Evolutionary conservation across 2,888 invertebrate species (phyloP).

Genomic region (Lycophotia porphyrea): DNA sequence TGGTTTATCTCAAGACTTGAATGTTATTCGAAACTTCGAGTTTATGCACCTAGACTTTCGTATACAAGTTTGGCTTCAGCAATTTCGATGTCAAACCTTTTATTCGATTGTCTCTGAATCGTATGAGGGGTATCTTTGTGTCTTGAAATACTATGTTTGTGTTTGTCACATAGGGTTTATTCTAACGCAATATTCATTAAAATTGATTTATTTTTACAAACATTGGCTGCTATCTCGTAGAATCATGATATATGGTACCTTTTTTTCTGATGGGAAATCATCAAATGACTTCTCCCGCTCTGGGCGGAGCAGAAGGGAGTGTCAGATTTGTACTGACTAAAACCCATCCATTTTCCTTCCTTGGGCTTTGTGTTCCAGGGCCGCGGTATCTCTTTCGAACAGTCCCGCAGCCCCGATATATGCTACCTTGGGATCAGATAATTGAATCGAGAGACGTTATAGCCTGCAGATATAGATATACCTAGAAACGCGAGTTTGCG

Average conservation of each 20-base stretch:
- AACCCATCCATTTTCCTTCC: too few species aligned
- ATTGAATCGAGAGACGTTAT: not conserved
- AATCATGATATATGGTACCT: not conserved
- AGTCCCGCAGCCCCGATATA: too few species aligned
- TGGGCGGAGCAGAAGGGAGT: too few species aligned
- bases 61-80: slow-evolving; percentile 33
- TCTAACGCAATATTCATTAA: not conserved
- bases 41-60: slow-evolving; percentile 37
- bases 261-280: too few species aligned
- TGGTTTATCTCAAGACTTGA: slow-evolving; percentile 59
- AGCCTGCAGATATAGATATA: too few species aligned
- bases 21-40: slow-evolving; percentile 57
- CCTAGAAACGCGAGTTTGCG: too few species aligned
- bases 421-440: not conserved
- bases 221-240: not conserved
- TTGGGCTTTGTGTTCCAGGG: too few species aligned
- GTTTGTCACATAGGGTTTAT: not conserved
- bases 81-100: slow-evolving; percentile 34
- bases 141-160: slow-evolving; percentile 5
- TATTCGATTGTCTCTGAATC: slow-evolving; percentile 42
- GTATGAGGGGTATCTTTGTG: slow-evolving; percentile 11
- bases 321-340: too few species aligned
- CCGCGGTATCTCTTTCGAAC: too few species aligned
- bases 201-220: not conserved
- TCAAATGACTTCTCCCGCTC: too few species aligned